These are phyloP conservation scores for Tragulus kanchil DNA, from an alignment of 2,113 vertebrate species.

Conservation along the genomic window DNA sequence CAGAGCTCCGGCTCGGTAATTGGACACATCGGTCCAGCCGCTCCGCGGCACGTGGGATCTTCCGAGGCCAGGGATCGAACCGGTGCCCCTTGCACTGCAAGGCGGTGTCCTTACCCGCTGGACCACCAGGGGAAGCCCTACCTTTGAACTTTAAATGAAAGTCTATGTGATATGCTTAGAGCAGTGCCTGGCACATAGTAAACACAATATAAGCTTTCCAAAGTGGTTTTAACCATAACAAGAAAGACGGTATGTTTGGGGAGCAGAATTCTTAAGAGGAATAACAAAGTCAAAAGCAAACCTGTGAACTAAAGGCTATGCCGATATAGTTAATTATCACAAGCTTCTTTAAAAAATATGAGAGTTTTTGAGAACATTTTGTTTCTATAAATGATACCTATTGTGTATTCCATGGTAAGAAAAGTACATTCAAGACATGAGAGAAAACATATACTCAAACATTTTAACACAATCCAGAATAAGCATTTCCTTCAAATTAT, in stretches of 20 bases:
- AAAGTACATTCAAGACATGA: background rate
- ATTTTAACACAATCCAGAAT: background rate
- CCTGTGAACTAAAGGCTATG: background rate
- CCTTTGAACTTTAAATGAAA: background rate
- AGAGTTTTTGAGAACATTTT: constrained; percentile 36
- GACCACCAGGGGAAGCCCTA: too few relatives aligned
- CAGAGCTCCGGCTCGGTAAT: too few relatives aligned
- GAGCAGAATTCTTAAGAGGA: background rate
- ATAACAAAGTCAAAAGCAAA: constrained; percentile 2
- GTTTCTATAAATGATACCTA: constrained; percentile 23
- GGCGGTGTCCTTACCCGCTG: too few relatives aligned
- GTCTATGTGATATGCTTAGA: background rate
- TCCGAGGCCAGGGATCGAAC: too few relatives aligned
- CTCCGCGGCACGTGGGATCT: too few relatives aligned
- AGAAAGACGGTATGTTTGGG: background rate
- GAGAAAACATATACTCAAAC: background rate
- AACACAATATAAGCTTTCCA: background rate
- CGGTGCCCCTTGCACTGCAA: too few relatives aligned
- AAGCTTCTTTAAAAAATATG: background rate
- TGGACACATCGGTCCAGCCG: too few relatives aligned
- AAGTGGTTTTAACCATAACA: constrained; percentile 13
- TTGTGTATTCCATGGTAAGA: background rate
- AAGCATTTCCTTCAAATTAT: constrained; percentile 47
- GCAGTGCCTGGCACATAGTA: background rate
- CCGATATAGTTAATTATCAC: background rate